phyloP scores from a whole-genome alignment of 2,113 vertebrate species.

The Oryzias woworae region DNA sequence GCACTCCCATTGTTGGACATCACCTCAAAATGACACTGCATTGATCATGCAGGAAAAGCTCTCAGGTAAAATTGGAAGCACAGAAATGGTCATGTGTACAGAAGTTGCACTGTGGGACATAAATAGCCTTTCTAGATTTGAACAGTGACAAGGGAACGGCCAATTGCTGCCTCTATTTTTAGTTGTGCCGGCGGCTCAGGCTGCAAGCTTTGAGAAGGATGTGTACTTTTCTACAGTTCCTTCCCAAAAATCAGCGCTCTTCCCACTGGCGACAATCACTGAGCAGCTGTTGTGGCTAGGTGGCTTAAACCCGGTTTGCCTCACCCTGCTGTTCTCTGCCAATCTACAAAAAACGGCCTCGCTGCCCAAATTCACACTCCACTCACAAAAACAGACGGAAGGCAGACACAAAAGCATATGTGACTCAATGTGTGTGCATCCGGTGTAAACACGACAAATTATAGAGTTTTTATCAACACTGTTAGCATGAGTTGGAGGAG shows the following conservation, averaged over 20 bases:
- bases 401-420: conserved; percentile 51
- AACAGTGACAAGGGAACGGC: conserved; percentile 66
- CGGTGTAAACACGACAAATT: conserved; percentile 40
- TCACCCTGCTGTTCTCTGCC: conserved; percentile 60
- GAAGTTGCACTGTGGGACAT: not conserved
- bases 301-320: conserved; percentile 51
- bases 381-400: conserved; percentile 57
- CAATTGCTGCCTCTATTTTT: conserved; percentile 76
- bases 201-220: conserved; percentile 75
- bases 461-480: conserved; percentile 52
- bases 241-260: conserved; percentile 80
- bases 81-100: conserved; percentile 19
- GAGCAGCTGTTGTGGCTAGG: conserved; percentile 77
- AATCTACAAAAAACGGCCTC: conserved; percentile 39
- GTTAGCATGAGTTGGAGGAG: conserved; percentile 25
- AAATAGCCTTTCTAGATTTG: conserved; percentile 65
- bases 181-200: conserved; percentile 45
- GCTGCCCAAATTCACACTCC: conserved; percentile 56
- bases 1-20: conserved; percentile 45
- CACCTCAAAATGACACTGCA: conserved; percentile 57
- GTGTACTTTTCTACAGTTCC: conserved; percentile 80
- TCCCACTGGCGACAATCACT: conserved; percentile 74
- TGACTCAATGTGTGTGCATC: conserved; percentile 46
- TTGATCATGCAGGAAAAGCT: conserved; percentile 33
- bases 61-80: not conserved